Evolutionary conservation across 2,888 invertebrate species (phyloP).

Genomic region (Drosophila histrio): DNA sequence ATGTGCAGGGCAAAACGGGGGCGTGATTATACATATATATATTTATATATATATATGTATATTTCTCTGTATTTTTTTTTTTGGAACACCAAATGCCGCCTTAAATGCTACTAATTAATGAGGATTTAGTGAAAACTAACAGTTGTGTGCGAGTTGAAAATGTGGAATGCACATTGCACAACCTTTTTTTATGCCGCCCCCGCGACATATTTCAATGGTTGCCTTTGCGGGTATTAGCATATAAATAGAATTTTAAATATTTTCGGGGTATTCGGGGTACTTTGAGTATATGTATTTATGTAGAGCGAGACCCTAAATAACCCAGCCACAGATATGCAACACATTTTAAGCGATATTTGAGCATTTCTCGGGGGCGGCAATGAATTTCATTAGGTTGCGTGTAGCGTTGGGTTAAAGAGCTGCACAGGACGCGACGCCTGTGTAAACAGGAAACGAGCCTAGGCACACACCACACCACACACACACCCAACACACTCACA

Average conservation of each 20-base stretch:
- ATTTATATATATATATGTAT: conserved; percentile 7
- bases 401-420: conserved; percentile 53
- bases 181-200: conserved; percentile 34
- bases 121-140: conserved; percentile 80
- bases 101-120: conserved; percentile 81
- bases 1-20: conserved; percentile 11
- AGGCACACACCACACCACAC: conserved; percentile 45
- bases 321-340: conserved; percentile 34
- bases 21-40: conserved; percentile 22
- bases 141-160: conserved; percentile 35
- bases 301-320: conserved; percentile 38
- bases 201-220: conserved; percentile 43
- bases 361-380: conserved; percentile 38
- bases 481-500: background rate
- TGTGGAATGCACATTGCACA: conserved; percentile 67
- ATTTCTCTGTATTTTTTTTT: conserved; percentile 5
- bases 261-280: conserved; percentile 47
- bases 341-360: conserved; percentile 40
- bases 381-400: conserved; percentile 67
- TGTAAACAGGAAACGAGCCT: conserved; percentile 77
- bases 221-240: conserved; percentile 67
- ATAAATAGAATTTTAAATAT: conserved; percentile 81
- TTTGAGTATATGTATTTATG: conserved; percentile 42
- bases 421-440: conserved; percentile 66
- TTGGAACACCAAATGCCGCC: conserved; percentile 65